These are phyloP conservation scores for Gallinago media DNA, from an alignment of 2,113 vertebrate species.

Conservation along the genomic window DNA sequence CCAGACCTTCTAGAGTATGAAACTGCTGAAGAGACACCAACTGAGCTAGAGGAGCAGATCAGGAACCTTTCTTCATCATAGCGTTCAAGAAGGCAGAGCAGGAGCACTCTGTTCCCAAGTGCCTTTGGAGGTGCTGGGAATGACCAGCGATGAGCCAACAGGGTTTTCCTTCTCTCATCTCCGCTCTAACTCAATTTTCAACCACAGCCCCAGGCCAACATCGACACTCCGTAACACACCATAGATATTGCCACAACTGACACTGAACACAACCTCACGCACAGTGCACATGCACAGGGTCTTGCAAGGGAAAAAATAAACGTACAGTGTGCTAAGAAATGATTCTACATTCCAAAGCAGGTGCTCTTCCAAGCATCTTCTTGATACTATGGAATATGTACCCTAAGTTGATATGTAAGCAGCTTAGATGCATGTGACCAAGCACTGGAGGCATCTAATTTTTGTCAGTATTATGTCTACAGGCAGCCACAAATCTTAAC, in stretches of 20 bases:
- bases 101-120: neutral
- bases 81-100: neutral
- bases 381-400: neutral
- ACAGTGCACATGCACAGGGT: fast-evolving
- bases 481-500: neutral
- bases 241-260: neutral
- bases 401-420: neutral
- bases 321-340: neutral
- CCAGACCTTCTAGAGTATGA: neutral
- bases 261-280: fast-evolving
- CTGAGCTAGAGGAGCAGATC: neutral
- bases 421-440: neutral
- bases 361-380: neutral
- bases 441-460: neutral
- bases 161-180: neutral
- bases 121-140: neutral
- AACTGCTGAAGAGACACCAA: neutral
- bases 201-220: neutral
- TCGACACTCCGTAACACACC: neutral
- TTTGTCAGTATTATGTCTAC: neutral
- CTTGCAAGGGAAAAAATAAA: neutral
- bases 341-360: neutral
- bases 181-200: neutral
- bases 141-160: neutral
- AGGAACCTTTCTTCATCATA: neutral